Conservation (phyloP, 2,888 invertebrate species). For the Fragum whitleyi region DNA sequence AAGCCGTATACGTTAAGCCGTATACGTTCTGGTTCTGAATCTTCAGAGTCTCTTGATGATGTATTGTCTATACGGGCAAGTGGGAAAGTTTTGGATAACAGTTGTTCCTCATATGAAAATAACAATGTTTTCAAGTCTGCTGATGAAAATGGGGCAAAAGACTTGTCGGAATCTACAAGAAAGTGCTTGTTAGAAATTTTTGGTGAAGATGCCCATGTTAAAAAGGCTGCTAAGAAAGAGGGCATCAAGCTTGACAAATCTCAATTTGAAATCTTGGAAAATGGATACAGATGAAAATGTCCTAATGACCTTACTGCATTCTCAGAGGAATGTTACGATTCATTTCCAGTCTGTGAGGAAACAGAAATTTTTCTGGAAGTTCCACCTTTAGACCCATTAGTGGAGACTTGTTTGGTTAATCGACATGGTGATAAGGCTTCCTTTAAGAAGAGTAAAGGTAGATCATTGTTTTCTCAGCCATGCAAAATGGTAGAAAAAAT, state of each 20-base stretch:
- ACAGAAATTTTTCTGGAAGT: slow-evolving; percentile 30
- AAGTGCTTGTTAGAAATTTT: not conserved
- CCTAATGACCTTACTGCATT: slow-evolving; percentile 36
- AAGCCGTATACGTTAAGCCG: too few relatives aligned
- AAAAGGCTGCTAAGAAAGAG: too few relatives aligned
- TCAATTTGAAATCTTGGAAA: too few relatives aligned
- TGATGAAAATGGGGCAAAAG: not conserved
- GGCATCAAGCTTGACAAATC: too few relatives aligned
- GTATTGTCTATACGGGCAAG: too few relatives aligned
- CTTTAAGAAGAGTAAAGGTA: slow-evolving; percentile 32
- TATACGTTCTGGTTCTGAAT: not conserved
- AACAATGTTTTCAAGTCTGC: not conserved
- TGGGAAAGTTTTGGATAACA: not conserved
- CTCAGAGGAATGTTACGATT: slow-evolving; percentile 32
- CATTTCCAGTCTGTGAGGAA: slow-evolving; percentile 30
- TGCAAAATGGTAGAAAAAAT: slow-evolving; percentile 48
- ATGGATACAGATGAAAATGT: slow-evolving; percentile 11
- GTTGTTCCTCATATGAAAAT: not conserved
- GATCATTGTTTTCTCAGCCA: slow-evolving; percentile 38
- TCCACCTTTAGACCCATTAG: slow-evolving; percentile 36
- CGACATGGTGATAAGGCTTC: slow-evolving; percentile 36
- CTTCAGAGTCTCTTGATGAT: not conserved
- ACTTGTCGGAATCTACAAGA: not conserved
- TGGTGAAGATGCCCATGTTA: too few relatives aligned
- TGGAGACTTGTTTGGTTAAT: slow-evolving; percentile 37